These are phyloP conservation scores for Cyanocitta stelleri DNA, from an alignment of 2,113 vertebrate species.

Conservation along the genomic window DNA sequence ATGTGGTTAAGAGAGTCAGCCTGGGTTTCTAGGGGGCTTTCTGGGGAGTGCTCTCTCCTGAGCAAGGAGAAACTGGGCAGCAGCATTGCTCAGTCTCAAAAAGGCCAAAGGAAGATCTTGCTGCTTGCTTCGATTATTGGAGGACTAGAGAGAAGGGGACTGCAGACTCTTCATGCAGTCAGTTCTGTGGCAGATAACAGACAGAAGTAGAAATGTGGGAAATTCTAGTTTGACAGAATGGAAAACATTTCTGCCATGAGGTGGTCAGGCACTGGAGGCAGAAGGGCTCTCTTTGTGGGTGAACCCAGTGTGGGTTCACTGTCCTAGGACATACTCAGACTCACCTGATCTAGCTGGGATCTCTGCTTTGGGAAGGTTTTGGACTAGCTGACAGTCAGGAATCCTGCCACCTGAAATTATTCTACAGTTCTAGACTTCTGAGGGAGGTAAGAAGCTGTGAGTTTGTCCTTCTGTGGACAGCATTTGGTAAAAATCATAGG, in stretches of 20 bases:
- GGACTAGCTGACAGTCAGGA: neutral
- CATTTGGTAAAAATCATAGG: neutral
- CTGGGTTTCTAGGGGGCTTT: neutral
- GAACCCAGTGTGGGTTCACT: neutral
- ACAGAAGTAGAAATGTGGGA: neutral
- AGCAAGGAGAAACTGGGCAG: neutral
- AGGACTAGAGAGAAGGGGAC: neutral
- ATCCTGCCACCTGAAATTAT: neutral
- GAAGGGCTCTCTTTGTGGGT: neutral
- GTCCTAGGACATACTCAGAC: neutral
- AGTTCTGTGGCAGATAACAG: neutral
- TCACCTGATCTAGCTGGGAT: neutral
- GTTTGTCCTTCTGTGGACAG: neutral
- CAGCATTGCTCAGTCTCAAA: neutral
- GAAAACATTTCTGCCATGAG: neutral
- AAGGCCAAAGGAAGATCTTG: neutral
- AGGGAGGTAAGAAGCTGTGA: neutral
- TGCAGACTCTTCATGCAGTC: neutral
- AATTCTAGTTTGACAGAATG: neutral
- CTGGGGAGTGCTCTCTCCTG: neutral
- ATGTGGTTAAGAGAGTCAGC: neutral
- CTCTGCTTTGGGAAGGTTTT: neutral
- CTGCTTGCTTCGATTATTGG: neutral
- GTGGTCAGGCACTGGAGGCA: neutral
- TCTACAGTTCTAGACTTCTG: neutral